Evolutionary conservation across 2,113 vertebrate species (phyloP).

Genomic region (Malurus alboscapulatus): DNA sequence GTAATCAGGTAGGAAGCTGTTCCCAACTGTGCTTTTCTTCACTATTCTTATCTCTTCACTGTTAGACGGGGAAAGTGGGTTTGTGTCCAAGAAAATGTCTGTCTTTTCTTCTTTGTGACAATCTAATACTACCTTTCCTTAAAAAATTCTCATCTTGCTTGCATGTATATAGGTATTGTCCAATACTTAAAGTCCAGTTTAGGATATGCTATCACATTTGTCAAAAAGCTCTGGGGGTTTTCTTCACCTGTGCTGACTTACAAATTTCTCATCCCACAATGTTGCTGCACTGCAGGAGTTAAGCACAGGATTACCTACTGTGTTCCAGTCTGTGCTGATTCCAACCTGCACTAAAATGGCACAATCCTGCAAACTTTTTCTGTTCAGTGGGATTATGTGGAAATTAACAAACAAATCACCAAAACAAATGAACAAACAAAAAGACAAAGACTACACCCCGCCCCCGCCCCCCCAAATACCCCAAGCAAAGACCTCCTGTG

Average conservation of each 20-base stretch:
- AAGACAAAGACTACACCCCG: not conserved
- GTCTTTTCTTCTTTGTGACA: not conserved
- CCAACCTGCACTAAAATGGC: not conserved
- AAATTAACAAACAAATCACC: not conserved
- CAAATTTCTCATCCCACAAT: not conserved
- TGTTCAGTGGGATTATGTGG: not conserved
- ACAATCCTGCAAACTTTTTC: not conserved
- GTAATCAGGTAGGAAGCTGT: not conserved
- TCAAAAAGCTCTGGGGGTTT: not conserved
- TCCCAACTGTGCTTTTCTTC: not conserved
- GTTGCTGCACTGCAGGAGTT: not conserved
- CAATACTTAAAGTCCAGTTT: not conserved
- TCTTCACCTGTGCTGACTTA: not conserved
- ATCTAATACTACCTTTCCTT: not conserved
- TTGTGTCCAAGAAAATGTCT: not conserved
- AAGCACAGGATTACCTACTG: not conserved
- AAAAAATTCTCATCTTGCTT: not conserved
- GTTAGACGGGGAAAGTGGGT: not conserved
- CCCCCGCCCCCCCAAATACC: accelerated
- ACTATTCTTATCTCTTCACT: not conserved
- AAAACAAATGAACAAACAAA: not conserved
- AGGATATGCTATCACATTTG: not conserved
- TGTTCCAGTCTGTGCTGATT: not conserved
- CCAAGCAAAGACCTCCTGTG: not conserved
- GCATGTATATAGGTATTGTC: accelerated